Evolutionary conservation across 2,113 vertebrate genomes (phyloP).

Genomic region (Lasiurus cinereus): DNA sequence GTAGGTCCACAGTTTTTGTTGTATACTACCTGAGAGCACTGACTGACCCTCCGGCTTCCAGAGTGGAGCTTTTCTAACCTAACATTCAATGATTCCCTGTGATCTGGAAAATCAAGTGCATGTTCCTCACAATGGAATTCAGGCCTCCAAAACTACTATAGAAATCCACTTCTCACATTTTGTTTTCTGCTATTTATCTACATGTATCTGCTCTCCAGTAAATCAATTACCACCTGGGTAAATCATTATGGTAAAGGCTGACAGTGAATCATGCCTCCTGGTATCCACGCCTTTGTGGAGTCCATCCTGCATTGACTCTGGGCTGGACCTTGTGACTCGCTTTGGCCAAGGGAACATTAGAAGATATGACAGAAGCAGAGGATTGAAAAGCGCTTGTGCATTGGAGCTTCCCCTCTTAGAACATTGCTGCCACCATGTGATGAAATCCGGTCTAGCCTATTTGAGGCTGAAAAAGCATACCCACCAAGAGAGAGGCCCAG

Average conservation of each 20-base stretch:
- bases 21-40: background rate
- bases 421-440: background rate
- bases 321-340: background rate
- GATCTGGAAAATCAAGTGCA: background rate
- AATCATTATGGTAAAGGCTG: background rate
- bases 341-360: background rate
- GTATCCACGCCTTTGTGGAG: background rate
- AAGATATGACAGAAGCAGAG: background rate
- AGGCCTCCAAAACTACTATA: background rate
- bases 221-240: background rate
- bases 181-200: background rate
- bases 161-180: background rate
- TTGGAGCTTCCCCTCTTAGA: background rate
- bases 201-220: background rate
- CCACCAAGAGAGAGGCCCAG: background rate
- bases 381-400: background rate
- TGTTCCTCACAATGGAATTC: background rate
- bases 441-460: background rate
- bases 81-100: background rate
- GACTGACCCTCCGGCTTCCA: background rate
- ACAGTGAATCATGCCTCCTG: background rate
- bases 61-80: background rate
- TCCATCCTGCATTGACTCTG: background rate
- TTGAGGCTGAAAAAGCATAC: background rate
- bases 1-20: background rate